Evolutionary conservation across 2,113 vertebrate species (phyloP).

Genomic region (Piaya cayana): DNA sequence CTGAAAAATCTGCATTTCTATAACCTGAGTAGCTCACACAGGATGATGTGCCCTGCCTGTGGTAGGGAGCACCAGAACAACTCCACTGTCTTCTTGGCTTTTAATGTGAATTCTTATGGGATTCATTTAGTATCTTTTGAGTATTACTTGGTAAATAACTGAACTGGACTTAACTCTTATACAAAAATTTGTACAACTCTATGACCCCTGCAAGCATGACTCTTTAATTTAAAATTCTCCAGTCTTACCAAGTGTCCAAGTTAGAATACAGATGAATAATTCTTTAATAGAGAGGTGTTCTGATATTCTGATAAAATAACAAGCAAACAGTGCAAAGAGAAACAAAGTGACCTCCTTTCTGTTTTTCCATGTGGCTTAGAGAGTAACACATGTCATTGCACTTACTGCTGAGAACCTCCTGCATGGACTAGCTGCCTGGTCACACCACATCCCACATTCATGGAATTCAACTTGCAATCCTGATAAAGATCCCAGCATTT

Average conservation of each 20-base stretch:
- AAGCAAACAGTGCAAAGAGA: not conserved
- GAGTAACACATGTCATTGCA: not conserved
- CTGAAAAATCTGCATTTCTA: not conserved
- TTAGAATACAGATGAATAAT: not conserved
- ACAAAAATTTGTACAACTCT: not conserved
- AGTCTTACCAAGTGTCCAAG: not conserved
- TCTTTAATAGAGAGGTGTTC: not conserved
- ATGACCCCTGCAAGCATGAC: not conserved
- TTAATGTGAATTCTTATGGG: not conserved
- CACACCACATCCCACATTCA: not conserved
- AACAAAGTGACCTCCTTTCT: not conserved
- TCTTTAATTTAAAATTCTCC: not conserved
- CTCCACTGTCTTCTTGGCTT: not conserved
- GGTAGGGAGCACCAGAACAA: not conserved
- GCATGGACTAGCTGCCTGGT: not conserved
- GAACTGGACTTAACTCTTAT: not conserved
- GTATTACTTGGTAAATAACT: not conserved
- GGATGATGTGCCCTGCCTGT: not conserved
- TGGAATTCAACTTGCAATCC: accelerated
- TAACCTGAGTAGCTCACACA: not conserved
- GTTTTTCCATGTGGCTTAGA: not conserved
- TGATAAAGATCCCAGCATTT: not conserved
- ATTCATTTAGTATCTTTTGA: not conserved
- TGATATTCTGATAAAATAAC: not conserved
- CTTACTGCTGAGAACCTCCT: not conserved